Percentiles rank a stretch among this genome's conserved stretches.
Conservation (phyloP, 2,888 invertebrate genomes). For the Spisula solida region DNA sequence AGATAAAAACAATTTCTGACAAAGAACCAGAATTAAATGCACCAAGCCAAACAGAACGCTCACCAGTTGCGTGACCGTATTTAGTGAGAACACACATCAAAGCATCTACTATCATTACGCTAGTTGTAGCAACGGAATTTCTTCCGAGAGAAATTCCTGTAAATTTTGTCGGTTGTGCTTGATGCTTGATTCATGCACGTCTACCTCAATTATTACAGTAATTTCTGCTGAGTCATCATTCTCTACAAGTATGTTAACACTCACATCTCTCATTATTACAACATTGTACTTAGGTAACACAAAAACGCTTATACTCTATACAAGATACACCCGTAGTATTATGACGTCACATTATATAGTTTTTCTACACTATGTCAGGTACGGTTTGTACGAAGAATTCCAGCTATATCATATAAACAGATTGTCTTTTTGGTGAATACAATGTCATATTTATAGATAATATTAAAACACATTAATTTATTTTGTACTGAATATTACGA, state of each 20-base stretch:
- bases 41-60: constrained; percentile 4
- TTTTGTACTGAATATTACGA: no score
- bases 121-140: constrained; percentile 17
- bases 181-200: constrained; percentile 21
- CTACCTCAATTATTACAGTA: constrained; percentile 16
- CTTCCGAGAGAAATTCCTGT: constrained; percentile 1
- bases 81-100: constrained; percentile 12
- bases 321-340: neutral
- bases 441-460: no score
- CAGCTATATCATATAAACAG: no score
- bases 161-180: constrained; percentile 7
- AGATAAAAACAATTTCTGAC: neutral
- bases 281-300: constrained; percentile 16
- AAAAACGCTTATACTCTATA: neutral
- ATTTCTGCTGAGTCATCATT: constrained; percentile 12
- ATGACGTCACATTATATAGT: neutral
- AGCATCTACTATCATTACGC: constrained; percentile 16
- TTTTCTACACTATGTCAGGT: neutral
- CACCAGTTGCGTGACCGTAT: constrained; percentile 10
- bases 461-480: no score
- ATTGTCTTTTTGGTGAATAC: no score
- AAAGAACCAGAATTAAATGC: neutral
- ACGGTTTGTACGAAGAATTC: neutral
- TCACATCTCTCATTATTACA: neutral
- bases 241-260: constrained; percentile 14